Conservation (phyloP, 2,888 invertebrate genomes). For the Tolmerus cingulatus region DNA sequence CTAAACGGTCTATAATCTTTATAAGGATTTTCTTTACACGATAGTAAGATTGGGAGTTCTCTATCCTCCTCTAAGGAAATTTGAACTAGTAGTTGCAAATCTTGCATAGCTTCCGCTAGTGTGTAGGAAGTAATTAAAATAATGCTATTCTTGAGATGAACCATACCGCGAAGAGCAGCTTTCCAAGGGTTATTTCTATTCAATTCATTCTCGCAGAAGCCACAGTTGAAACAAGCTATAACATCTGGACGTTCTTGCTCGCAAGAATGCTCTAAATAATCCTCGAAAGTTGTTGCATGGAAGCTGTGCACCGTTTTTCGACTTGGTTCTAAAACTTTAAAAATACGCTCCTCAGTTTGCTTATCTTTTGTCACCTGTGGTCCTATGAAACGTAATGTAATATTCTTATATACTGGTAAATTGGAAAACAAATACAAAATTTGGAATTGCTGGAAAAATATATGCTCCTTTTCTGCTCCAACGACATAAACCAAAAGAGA, state of each 20-base stretch:
- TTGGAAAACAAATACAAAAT: conserved; percentile 55
- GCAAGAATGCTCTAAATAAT: conserved; percentile 48
- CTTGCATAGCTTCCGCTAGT: conserved; percentile 52
- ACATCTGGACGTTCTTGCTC: conserved; percentile 45
- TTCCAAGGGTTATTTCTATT: conserved; percentile 47
- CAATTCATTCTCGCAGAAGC: conserved; percentile 53
- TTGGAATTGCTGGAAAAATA: conserved; percentile 54
- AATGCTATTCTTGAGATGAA: conserved; percentile 53
- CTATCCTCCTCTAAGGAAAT: conserved; percentile 47
- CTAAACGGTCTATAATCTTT: conserved; percentile 55
- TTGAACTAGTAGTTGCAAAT: conserved; percentile 53
- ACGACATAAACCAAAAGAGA: conserved; percentile 53
- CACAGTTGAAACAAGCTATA: conserved; percentile 56
- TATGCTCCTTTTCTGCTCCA: conserved; percentile 52
- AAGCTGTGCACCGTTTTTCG: background rate
- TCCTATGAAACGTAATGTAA: conserved; percentile 56
- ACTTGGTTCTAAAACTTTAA: background rate
- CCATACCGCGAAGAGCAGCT: conserved; percentile 51
- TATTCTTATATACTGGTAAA: conserved; percentile 50
- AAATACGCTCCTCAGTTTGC: background rate
- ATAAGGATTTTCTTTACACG: conserved; percentile 54
- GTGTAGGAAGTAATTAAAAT: conserved; percentile 58
- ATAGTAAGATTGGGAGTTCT: background rate
- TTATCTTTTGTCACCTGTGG: conserved; percentile 45
- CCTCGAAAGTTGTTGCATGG: conserved; percentile 50